Percentiles rank a stretch among this genome's conserved stretches.
These are phyloP conservation scores for Dryobotodes eremita DNA, from an alignment of 2,888 invertebrate species.

Conservation along the genomic window DNA sequence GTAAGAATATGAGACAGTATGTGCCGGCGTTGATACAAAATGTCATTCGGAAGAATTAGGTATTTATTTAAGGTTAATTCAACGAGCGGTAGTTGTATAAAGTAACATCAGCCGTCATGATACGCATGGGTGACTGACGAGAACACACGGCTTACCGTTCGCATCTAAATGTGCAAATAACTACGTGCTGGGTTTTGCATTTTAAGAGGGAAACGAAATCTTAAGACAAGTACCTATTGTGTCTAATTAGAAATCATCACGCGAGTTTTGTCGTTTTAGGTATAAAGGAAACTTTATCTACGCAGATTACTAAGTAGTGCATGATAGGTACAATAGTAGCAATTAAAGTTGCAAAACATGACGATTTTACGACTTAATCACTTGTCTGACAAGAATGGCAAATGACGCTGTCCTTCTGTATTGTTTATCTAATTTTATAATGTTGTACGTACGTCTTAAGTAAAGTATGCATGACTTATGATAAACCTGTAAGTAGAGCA, in stretches of 20 bases:
- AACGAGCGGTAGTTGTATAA: slow-evolving; percentile 19
- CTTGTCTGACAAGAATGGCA: slow-evolving; percentile 32
- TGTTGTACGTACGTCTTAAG: not conserved
- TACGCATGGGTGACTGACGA: slow-evolving; percentile 50
- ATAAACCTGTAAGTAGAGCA: not conserved
- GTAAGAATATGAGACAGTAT: slow-evolving; percentile 77
- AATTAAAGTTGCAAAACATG: slow-evolving; percentile 38
- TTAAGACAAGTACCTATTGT: slow-evolving; percentile 21
- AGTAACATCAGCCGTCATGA: slow-evolving; percentile 34
- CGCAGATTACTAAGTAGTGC: slow-evolving; percentile 41
- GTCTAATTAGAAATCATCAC: slow-evolving; percentile 43
- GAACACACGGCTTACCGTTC: slow-evolving; percentile 46
- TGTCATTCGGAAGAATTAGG: slow-evolving; percentile 51
- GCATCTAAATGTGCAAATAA: slow-evolving; percentile 65
- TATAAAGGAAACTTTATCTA: slow-evolving; percentile 45
- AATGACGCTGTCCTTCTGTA: slow-evolving; percentile 4
- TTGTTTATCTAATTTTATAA: slow-evolving; percentile 18
- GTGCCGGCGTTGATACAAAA: slow-evolving; percentile 60
- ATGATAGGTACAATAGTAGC: slow-evolving; percentile 31
- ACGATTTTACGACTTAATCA: slow-evolving; percentile 36
- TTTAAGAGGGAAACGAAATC: slow-evolving; percentile 52
- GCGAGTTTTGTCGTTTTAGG: slow-evolving; percentile 38
- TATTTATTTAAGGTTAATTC: slow-evolving; percentile 40
- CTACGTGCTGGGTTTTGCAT: slow-evolving; percentile 46
- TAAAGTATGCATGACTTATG: not conserved